Conservation (phyloP, 2,888 invertebrate genomes). For the Epistrophella euchroma region DNA sequence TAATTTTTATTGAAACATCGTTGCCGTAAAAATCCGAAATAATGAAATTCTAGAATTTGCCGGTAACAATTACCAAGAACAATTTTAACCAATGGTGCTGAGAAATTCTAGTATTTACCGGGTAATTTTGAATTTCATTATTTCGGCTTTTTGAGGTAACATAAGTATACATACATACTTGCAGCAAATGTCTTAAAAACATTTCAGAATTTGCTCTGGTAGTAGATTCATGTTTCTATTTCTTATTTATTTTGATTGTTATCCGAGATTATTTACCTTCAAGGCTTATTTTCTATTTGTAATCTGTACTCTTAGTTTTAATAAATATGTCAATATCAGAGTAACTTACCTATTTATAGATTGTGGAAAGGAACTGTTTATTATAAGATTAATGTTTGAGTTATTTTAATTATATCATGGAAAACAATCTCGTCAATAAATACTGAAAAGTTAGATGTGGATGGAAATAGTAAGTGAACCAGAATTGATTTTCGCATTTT, state of each 20-base stretch:
- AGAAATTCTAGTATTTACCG: too few relatives aligned
- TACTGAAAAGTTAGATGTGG: not conserved
- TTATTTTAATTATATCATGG: not conserved
- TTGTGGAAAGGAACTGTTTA: not conserved
- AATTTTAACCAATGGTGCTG: too few relatives aligned
- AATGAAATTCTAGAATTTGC: too few relatives aligned
- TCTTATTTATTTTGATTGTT: not conserved
- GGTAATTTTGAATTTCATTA: too few relatives aligned
- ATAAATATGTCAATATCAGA: not conserved
- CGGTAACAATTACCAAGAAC: too few relatives aligned
- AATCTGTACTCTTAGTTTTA: not conserved
- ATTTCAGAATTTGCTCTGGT: not conserved
- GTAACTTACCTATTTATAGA: not conserved
- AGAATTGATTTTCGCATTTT: too few relatives aligned
- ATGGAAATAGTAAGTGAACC: not conserved
- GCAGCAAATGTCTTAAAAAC: not conserved
- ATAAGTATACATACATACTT: not conserved
- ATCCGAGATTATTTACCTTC: not conserved
- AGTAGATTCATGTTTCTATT: not conserved
- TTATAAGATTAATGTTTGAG: not conserved
- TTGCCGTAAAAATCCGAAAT: too few relatives aligned
- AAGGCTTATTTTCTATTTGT: not conserved
- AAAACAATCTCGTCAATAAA: not conserved
- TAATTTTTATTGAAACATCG: too few relatives aligned
- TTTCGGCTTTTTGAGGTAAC: too few relatives aligned